phyloP scores from a whole-genome alignment of 2,888 invertebrate genomes.

The Cynaeus angustus region DNA sequence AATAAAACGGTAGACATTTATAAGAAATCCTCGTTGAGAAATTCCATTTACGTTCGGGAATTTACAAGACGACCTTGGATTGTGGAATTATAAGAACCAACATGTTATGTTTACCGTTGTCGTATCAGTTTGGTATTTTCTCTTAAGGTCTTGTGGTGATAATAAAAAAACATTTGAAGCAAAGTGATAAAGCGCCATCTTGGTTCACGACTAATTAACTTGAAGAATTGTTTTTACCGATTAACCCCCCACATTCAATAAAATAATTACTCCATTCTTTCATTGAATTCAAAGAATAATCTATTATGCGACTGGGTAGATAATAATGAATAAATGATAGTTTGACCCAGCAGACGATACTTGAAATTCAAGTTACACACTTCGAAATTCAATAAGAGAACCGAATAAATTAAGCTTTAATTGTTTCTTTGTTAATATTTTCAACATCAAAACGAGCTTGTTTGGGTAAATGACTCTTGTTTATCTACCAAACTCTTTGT shows the following conservation, averaged over 20 bases:
- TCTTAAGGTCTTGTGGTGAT: constrained; percentile 27
- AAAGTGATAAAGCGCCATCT: neutral
- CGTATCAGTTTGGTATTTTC: constrained; percentile 42
- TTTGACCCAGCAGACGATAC: constrained; percentile 22
- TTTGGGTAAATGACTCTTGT: constrained; percentile 15
- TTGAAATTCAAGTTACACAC: constrained; percentile 15
- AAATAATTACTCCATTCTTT: constrained; percentile 19
- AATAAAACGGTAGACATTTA: constrained; percentile 14
- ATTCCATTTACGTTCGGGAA: constrained; percentile 18
- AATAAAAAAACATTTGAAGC: constrained; percentile 9
- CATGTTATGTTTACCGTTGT: constrained; percentile 36
- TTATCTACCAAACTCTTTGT: constrained; percentile 30
- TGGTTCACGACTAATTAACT: neutral
- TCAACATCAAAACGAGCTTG: constrained; percentile 4
- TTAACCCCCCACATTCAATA: constrained; percentile 16
- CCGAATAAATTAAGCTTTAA: constrained; percentile 19
- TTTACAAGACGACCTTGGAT: constrained; percentile 37
- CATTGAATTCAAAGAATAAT: constrained; percentile 27
- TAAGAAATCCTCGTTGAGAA: constrained; percentile 21
- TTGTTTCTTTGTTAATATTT: constrained; percentile 8
- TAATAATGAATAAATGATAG: constrained; percentile 29
- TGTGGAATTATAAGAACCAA: constrained; percentile 34
- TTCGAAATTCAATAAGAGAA: constrained; percentile 8
- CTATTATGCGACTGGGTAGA: constrained; percentile 24
- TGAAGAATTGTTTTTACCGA: neutral